phyloP scores from a whole-genome alignment of 2,888 invertebrate genomes.

The Icerya purchasi region DNA sequence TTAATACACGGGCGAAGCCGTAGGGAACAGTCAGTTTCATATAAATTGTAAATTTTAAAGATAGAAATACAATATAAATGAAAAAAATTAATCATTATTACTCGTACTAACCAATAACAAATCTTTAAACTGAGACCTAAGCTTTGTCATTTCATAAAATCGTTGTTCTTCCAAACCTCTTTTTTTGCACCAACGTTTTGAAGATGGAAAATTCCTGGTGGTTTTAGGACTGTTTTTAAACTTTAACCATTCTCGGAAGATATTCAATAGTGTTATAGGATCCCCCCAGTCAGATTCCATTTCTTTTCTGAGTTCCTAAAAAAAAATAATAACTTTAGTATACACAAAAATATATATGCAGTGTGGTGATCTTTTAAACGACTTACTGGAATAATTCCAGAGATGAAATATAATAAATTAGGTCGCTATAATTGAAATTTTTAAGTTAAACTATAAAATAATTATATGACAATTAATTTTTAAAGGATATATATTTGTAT shows the following conservation, averaged over 20 bases:
- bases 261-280: slow-evolving; percentile 68
- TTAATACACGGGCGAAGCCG: no score
- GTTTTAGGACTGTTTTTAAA: slow-evolving; percentile 36
- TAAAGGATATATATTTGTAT: no score
- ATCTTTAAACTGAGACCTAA: slow-evolving; percentile 69
- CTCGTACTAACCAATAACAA: slow-evolving; percentile 37
- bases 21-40: no score
- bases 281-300: slow-evolving; percentile 91
- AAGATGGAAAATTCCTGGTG: slow-evolving; percentile 20
- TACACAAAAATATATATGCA: slow-evolving; percentile 3
- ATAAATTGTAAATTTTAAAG: not conserved
- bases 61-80: not conserved
- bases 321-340: slow-evolving; percentile 8
- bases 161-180: slow-evolving; percentile 89
- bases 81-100: not conserved
- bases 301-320: slow-evolving; percentile 44
- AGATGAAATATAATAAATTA: no score
- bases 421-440: no score
- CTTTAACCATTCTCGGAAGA: slow-evolving; percentile 72
- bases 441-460: no score
- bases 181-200: slow-evolving; percentile 66
- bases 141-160: slow-evolving; percentile 86
- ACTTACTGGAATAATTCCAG: no score
- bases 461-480: no score
- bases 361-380: no score